Evolutionary conservation across 2,888 invertebrate species (phyloP).

Genomic region (Anthrax anthrax): DNA sequence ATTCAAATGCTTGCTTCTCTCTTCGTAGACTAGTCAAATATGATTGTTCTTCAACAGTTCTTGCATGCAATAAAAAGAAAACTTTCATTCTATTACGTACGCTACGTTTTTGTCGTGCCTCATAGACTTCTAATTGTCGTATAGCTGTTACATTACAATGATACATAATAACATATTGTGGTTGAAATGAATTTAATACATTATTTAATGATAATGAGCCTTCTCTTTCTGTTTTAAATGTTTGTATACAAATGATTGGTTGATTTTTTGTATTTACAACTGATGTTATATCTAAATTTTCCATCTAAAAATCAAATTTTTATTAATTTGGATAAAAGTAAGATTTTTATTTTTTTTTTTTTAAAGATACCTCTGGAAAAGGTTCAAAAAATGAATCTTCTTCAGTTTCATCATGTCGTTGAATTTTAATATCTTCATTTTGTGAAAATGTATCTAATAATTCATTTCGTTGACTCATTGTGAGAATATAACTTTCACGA

Average conservation of each 20-base stretch:
- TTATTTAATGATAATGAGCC: constrained; percentile 57
- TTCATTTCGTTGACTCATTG: constrained; percentile 43
- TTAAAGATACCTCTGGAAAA: constrained; percentile 41
- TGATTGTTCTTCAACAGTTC: constrained; percentile 93
- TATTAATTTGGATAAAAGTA: not conserved
- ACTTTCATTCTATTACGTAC: constrained; percentile 47
- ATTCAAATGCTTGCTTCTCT: constrained; percentile 91
- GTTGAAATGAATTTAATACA: constrained; percentile 50
- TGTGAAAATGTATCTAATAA: not conserved
- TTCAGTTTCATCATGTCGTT: constrained; percentile 16
- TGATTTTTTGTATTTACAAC: constrained; percentile 38
- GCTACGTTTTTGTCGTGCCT: constrained; percentile 40
- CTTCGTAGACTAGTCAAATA: constrained; percentile 79
- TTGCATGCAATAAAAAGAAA: constrained; percentile 79
- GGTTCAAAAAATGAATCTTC: constrained; percentile 41
- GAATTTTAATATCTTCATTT: not conserved
- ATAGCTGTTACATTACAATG: constrained; percentile 77
- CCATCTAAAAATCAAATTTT: constrained; percentile 39
- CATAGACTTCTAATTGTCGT: constrained; percentile 79
- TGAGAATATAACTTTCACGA: constrained; percentile 53
- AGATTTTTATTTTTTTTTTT: constrained; percentile 10
- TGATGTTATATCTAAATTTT: constrained; percentile 51
- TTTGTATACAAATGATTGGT: constrained; percentile 60
- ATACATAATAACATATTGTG: constrained; percentile 79
- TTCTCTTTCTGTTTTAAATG: constrained; percentile 55